Evolutionary conservation across 2,888 invertebrate species (phyloP), one percentile per base, ranked within the genome.

Genomic region (Gasteruption jaculator): DNA sequence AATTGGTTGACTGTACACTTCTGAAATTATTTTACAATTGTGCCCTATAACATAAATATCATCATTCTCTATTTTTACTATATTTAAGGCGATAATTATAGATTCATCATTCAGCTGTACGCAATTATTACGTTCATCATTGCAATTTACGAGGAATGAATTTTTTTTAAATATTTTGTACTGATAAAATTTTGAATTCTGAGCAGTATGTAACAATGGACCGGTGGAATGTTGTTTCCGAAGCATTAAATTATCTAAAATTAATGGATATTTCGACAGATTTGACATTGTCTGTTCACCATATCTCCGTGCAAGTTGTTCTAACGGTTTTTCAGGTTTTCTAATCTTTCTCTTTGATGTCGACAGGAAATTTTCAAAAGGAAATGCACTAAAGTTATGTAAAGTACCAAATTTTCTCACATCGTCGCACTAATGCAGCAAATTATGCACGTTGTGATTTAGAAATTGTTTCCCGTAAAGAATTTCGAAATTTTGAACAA

Each of bases 391-490:
- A 38, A 57, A 57, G 12, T 39, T 43, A 39, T 64, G 63, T 10
- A 64, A 46, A 11, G 32, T 16, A 6, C 62, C 63, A 46, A 45
- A 58, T 15, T 39, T 49, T 29, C 14, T 16, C 5, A 49, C 56
- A 49, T 65, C 63, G 21, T 47, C 38, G 18, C 55, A 40, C 15
- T 63, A 25, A 47, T 65, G 63, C 20, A 61, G 25, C 14, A 65
- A 30, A 16, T 48, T 46, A 46, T 66, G 64, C 4, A 64, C 48
- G 53, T 65, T 66, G 38, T 60, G 57, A 4, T 54, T 45, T 15
- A 57, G 24, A 37, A 19, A 10, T 20, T 6, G 4, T 22, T 34
- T 24, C 11, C 33, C 43, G 31, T 43, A 46, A 8, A 33, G 10
- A 19, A 24, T 35, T 37, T 32, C 20, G 12, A 36, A 39, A 20